Percentiles rank a stretch among this genome's conserved stretches.
Conservation (phyloP, 2,888 invertebrate species). For the Quadriops clusia region DNA sequence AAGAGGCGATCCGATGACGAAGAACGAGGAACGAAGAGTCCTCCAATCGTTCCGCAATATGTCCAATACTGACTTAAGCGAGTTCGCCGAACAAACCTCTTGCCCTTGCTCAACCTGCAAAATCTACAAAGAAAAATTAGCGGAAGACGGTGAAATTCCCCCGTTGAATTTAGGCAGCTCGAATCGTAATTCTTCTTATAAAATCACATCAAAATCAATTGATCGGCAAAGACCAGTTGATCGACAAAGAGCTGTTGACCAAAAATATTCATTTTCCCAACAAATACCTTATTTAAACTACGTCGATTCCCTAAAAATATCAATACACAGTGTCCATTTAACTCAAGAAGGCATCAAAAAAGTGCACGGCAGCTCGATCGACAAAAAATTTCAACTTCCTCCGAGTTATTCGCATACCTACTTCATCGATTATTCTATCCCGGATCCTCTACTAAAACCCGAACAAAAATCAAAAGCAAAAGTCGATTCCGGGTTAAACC, state of each 20-base stretch:
- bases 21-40: slow-evolving; percentile 32
- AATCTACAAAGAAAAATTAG: no score
- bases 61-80: slow-evolving; percentile 31
- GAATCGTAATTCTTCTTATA: slow-evolving; percentile 4
- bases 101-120: slow-evolving; percentile 30
- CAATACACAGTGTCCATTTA: slow-evolving; percentile 34
- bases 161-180: slow-evolving; percentile 12
- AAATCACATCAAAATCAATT: slow-evolving; percentile 9
- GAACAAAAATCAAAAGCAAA: slow-evolving; percentile 25
- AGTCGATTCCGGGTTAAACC: slow-evolving; percentile 30
- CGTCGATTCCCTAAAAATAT: slow-evolving; percentile 37
- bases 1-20: slow-evolving; percentile 34
- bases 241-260: no score
- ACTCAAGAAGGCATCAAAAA: slow-evolving; percentile 34
- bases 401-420: slow-evolving; percentile 28
- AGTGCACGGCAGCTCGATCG: slow-evolving; percentile 13
- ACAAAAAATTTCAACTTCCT: slow-evolving; percentile 17
- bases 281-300: slow-evolving; percentile 27
- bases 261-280: no score
- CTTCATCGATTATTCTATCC: slow-evolving; percentile 38
- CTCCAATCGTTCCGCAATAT: slow-evolving; percentile 34
- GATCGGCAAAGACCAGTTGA: no score
- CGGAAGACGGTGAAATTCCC: no score
- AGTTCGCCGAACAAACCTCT: slow-evolving; percentile 24
- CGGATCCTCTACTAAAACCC: slow-evolving; percentile 26